These are phyloP conservation scores for Leptinotarsa juncta DNA, from an alignment of 2,888 invertebrate genomes.

Conservation along the genomic window DNA sequence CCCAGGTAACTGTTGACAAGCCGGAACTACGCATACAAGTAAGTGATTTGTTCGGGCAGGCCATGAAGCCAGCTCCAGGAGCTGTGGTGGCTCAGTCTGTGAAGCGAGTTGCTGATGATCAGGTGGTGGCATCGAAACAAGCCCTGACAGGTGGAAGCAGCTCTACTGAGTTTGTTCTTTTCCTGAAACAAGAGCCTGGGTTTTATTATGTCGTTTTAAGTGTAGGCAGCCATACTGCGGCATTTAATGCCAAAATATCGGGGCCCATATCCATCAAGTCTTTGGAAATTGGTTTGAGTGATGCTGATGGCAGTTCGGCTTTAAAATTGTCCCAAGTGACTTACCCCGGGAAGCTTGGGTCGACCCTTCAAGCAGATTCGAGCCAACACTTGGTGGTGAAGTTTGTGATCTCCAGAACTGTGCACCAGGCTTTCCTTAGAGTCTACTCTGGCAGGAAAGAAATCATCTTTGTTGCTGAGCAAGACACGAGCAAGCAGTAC, in stretches of 20 bases:
- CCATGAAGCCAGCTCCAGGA: constrained; percentile 76
- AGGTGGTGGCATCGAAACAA: constrained; percentile 78
- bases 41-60: constrained; percentile 80
- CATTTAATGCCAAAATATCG: constrained; percentile 73
- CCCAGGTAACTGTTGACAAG: constrained; percentile 80
- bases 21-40: constrained; percentile 74
- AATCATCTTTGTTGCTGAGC: constrained; percentile 93
- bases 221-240: constrained; percentile 72
- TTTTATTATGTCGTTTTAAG: constrained; percentile 85
- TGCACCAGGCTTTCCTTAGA: constrained; percentile 88
- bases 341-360: constrained; percentile 75
- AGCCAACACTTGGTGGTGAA: constrained; percentile 86
- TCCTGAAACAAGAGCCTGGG: constrained; percentile 85
- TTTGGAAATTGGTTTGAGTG: constrained; percentile 88
- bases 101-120: constrained; percentile 78
- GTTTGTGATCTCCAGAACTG: constrained; percentile 77
- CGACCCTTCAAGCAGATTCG: constrained; percentile 84
- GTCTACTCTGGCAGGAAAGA: constrained; percentile 80
- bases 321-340: constrained; percentile 80
- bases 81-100: constrained; percentile 81
- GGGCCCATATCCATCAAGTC: constrained; percentile 81
- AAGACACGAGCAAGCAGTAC: constrained; percentile 81
- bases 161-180: constrained; percentile 79
- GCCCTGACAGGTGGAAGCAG: constrained; percentile 69
- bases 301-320: constrained; percentile 89